Evolutionary conservation across 2,888 invertebrate species (phyloP), one percentile per base, ranked within the genome.

Genomic region (Callyntrura guangdongensis): DNA sequence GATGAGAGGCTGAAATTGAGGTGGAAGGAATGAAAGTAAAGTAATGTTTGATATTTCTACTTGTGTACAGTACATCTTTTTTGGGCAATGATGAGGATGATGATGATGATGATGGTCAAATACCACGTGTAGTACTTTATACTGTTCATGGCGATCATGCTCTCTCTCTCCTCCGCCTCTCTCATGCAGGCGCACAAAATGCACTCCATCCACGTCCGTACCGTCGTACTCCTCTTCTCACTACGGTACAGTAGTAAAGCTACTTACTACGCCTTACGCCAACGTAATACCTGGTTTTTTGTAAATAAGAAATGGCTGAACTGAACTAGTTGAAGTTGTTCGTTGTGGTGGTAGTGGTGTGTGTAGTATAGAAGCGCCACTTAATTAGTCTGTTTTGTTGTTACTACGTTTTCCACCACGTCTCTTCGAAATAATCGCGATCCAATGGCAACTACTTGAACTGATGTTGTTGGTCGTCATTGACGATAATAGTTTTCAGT

Each of bases 51-150:
- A 6, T 61, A 61, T 20, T 61, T 72, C 20, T 47, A 56, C n/a
- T 25, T 72, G 36, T n/a, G n/a, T n/a, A n/a, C n/a, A n/a, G n/a
- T 45, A n/a, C 1, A 20, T 17, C 12, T 74, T 2, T 47, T 36
- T 25, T 69, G 25, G 25, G 36, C 6, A 36, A 36, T 36, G 11
- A 74, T 47, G 74, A 17, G 12, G 14, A 20, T 25, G 79, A 59
- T 25, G 25, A 25, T 59, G 36, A 81, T 81, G 81, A 61, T 81
- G 56, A 83, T 72, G 72, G 88, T 81, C 61, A 74, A 84, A 89
- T 84, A 89, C 89, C 89, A 89, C 89, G 89, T 89, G 89, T 36
- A 36, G 36, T 72, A 89, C 84, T 89, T 88, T 88, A 82, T 82
- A 67, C 89, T 56, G 89, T 89, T 89, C 49, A 36, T 27, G 36